Evolutionary conservation across 2,888 invertebrate species (phyloP), one percentile per base, ranked within the genome.

Genomic region (Glaucopsyche alexis): DNA sequence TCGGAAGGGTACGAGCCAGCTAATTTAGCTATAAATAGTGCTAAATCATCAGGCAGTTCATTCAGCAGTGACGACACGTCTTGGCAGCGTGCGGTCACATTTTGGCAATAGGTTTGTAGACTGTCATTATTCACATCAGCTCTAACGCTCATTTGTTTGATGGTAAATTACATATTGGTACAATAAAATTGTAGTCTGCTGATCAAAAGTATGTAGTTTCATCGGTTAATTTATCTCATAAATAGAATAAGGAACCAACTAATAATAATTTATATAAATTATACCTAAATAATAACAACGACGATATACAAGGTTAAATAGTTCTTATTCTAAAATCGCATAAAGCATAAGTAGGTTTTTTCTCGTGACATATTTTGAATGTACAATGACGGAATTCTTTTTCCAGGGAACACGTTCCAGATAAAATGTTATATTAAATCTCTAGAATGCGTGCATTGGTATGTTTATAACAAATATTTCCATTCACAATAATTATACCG

Each of bases 11-110:
- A 67, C 42, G 47, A 69, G 69, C 47, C 69, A 69, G 49, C 69
- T 29, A 40, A n/a, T 66, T 72, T 50, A 14, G 42, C 16, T 66
- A 72, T 49, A 72, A 72, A 72, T 72, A 72, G 65, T 50, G 11
- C 40, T 66, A 19, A 67, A 72, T 67, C 72, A 67, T 66, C 65
- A n/a, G 19, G 42, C 14, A 29, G 67, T 72, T 52, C 72, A 67
- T 72, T 74, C 72, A 75, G 75, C 73, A 74, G 64, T 76, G 76
- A 75, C 74, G 72, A 75, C 74, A 75, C 29, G 29, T 29, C 71
- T 76, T 76, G 76, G 76, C 76, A 76, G 71, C 52, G 64, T 64
- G 71, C 38, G 64, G 73, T 29, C 75, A 49, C 50, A 14, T 70
- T 45, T 74, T 76, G 76, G 75, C 76, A 76, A 19, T 49, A 49